Conservation (phyloP, 2,113 vertebrate species). For the Galemys pyrenaicus region DNA sequence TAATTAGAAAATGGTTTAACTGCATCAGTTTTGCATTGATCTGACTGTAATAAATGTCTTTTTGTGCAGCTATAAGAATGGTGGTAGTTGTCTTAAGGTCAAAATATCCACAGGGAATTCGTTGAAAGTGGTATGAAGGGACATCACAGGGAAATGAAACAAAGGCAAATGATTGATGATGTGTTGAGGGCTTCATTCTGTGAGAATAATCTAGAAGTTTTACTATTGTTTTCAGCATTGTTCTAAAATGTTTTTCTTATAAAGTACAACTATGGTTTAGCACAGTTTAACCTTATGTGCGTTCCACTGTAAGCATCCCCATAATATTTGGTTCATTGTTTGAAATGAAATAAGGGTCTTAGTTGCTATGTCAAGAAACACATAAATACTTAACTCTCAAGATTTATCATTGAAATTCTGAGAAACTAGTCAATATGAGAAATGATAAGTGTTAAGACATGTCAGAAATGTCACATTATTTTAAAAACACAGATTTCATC, state of each 20-base stretch:
- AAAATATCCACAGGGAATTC: constrained; percentile 67
- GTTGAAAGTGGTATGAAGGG: constrained; percentile 50
- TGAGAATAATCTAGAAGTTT: constrained; percentile 51
- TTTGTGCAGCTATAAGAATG: constrained; percentile 58
- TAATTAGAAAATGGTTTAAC: constrained; percentile 73
- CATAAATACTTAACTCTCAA: background rate
- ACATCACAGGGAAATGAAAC: constrained; percentile 55
- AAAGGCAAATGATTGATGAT: constrained; percentile 54
- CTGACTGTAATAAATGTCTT: constrained; percentile 62
- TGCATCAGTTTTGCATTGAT: constrained; percentile 68
- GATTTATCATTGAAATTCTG: background rate
- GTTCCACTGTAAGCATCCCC: background rate
- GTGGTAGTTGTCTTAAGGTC: constrained; percentile 58
- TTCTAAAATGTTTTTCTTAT: constrained; percentile 24
- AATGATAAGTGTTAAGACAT: background rate
- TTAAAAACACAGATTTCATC: constrained; percentile 2
- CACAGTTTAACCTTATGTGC: background rate
- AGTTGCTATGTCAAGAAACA: background rate
- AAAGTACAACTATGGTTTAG: background rate
- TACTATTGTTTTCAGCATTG: constrained; percentile 15
- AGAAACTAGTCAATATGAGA: constrained; percentile 9
- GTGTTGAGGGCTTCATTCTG: constrained; percentile 39
- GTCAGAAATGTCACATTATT: background rate
- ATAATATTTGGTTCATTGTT: background rate
- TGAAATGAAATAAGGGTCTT: constrained; percentile 11